Percentiles rank a stretch among this genome's conserved stretches.
Evolutionary conservation across 1,140 invertebrate genomes (phyloP).

Genomic region (Vanessa tameamea): DNA sequence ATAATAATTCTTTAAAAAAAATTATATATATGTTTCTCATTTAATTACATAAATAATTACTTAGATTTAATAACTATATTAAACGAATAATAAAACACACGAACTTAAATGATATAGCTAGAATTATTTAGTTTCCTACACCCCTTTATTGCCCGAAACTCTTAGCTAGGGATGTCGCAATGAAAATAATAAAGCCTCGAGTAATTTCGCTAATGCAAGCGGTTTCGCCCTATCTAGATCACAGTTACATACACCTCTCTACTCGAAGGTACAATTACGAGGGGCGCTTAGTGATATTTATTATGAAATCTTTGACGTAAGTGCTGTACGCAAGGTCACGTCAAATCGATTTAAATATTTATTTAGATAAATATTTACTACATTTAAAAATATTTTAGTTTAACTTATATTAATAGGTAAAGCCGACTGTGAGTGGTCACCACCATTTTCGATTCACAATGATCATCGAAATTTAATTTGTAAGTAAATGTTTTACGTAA

Average conservation of each 20-base stretch:
- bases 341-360: constrained; percentile 7
- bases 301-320: constrained; percentile 15
- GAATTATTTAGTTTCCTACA: constrained; percentile 38
- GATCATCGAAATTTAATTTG: too few relatives aligned
- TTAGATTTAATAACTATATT: background rate
- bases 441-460: too few relatives aligned
- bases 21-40: too few relatives aligned
- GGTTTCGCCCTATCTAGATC: constrained; percentile 75
- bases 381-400: too few relatives aligned
- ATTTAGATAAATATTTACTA: background rate
- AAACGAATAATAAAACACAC: background rate
- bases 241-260: constrained; percentile 57
- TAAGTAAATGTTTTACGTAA: too few relatives aligned
- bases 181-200: constrained; percentile 76
- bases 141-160: constrained; percentile 40
- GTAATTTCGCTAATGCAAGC: constrained; percentile 78
- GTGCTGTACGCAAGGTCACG: constrained; percentile 3
- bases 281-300: constrained; percentile 30
- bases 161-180: constrained; percentile 61
- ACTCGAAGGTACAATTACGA: constrained; percentile 71
- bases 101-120: constrained; percentile 3
- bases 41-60: background rate
- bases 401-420: too few relatives aligned
- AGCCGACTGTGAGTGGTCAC: too few relatives aligned
- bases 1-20: too few relatives aligned